Conservation (phyloP, 2,888 invertebrate species). For the Meandrusa payeni region DNA sequence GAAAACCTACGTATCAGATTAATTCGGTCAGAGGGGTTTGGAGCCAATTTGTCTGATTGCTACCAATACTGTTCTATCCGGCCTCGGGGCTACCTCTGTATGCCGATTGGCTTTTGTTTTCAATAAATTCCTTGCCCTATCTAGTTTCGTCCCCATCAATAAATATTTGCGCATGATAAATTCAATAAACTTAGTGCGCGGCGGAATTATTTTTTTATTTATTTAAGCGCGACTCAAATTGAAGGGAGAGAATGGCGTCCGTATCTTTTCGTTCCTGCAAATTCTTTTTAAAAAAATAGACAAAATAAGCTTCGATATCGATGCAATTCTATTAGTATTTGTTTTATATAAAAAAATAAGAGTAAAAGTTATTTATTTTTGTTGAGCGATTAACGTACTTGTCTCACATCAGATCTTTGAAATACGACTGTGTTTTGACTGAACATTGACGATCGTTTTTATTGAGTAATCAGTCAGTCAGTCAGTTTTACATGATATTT, state of each 20-base stretch:
- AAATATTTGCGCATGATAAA: conserved; percentile 80
- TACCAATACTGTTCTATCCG: conserved; percentile 71
- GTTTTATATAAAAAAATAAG: too few relatives aligned
- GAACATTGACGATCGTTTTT: too few relatives aligned
- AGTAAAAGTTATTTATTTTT: too few relatives aligned
- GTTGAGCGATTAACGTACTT: too few relatives aligned
- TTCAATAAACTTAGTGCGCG: conserved; percentile 66
- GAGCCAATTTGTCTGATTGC: conserved; percentile 82
- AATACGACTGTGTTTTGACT: too few relatives aligned
- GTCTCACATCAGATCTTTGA: too few relatives aligned
- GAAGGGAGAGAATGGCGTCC: conserved; percentile 5
- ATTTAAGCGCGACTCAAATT: conserved; percentile 33
- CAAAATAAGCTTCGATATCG: conserved; percentile 4
- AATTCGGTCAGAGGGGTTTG: conserved; percentile 75
- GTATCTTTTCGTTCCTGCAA: not conserved
- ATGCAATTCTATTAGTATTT: too few relatives aligned
- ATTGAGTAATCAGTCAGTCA: too few relatives aligned
- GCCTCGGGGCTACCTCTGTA: conserved; percentile 58
- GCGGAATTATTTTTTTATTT: conserved; percentile 55
- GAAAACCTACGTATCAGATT: conserved; percentile 76
- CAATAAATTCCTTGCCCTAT: conserved; percentile 77
- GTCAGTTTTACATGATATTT: too few relatives aligned
- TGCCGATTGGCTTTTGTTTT: conserved; percentile 56
- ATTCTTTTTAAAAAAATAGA: not conserved
- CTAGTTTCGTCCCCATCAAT: conserved; percentile 71